These are phyloP conservation scores for Cuniculus paca DNA, from an alignment of 2,797 vertebrate species.

Conservation along the genomic window DNA sequence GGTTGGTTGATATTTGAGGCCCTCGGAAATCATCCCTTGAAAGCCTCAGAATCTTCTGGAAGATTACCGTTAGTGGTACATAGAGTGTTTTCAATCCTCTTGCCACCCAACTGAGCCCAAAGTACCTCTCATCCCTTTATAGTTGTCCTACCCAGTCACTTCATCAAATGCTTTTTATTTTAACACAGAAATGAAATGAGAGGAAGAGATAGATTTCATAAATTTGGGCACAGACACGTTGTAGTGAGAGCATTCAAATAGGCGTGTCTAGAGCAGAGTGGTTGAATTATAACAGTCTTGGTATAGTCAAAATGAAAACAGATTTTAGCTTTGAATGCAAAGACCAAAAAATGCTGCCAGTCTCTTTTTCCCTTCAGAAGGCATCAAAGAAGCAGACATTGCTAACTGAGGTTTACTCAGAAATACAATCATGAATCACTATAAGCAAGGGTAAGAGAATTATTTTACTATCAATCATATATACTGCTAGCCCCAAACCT, in stretches of 20 bases:
- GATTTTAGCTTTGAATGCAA: slow-evolving; percentile 70
- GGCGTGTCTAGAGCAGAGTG: slow-evolving; percentile 4
- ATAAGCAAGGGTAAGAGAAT: slow-evolving; percentile 55
- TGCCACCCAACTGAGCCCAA: neutral
- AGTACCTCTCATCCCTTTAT: neutral
- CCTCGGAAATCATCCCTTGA: slow-evolving; percentile 36
- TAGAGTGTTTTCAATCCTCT: neutral
- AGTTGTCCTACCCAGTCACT: neutral
- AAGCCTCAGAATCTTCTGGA: slow-evolving; percentile 24
- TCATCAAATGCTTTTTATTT: slow-evolving; percentile 49
- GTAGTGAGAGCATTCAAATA: slow-evolving; percentile 1
- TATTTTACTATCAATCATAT: neutral
- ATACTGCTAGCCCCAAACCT: neutral
- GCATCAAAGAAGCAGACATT: slow-evolving; percentile 53
- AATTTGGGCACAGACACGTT: slow-evolving; percentile 39
- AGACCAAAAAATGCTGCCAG: slow-evolving; percentile 25
- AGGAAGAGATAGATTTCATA: slow-evolving; percentile 54
- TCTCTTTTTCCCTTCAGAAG: slow-evolving; percentile 53
- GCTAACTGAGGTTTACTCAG: slow-evolving; percentile 12
- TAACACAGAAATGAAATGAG: slow-evolving; percentile 47
- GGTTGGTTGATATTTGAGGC: slow-evolving; percentile 48
- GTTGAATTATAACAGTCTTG: slow-evolving; percentile 63
- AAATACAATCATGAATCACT: slow-evolving; percentile 6
- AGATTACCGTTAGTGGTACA: slow-evolving; percentile 24
- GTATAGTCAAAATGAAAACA: slow-evolving; percentile 77